Conservation (phyloP, 2,888 invertebrate species). For the Microplitis deprimator region DNA sequence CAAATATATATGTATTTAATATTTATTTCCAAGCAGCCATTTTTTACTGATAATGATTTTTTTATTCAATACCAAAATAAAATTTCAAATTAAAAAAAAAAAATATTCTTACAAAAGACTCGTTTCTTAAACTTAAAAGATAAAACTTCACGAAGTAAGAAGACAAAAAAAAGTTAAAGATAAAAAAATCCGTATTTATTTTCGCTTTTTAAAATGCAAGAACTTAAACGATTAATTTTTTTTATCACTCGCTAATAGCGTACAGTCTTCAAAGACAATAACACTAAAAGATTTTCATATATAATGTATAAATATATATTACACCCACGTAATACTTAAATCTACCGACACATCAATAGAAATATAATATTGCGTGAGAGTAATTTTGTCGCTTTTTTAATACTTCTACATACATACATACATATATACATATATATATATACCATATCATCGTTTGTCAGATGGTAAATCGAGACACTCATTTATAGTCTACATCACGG, state of each 20-base stretch:
- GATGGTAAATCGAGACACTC: conserved; percentile 28
- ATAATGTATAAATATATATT: background rate
- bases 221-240: background rate
- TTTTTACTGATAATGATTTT: no score
- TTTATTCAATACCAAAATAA: no score
- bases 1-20: no score
- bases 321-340: background rate
- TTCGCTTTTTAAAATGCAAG: background rate
- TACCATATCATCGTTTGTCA: background rate
- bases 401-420: background rate
- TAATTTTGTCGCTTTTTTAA: background rate
- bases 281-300: background rate
- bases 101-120: background rate
- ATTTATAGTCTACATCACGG: conserved; percentile 21
- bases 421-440: background rate
- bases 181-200: background rate
- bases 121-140: background rate
- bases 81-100: background rate
- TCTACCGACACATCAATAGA: background rate
- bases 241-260: background rate
- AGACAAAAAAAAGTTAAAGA: background rate
- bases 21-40: no score
- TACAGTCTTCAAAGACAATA: background rate
- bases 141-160: conserved; percentile 3
- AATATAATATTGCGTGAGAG: background rate